Evolutionary conservation across 2,797 vertebrate genomes (phyloP), one percentile per base, ranked within the genome.

Genomic region (Dendrocincla tyrannina): DNA sequence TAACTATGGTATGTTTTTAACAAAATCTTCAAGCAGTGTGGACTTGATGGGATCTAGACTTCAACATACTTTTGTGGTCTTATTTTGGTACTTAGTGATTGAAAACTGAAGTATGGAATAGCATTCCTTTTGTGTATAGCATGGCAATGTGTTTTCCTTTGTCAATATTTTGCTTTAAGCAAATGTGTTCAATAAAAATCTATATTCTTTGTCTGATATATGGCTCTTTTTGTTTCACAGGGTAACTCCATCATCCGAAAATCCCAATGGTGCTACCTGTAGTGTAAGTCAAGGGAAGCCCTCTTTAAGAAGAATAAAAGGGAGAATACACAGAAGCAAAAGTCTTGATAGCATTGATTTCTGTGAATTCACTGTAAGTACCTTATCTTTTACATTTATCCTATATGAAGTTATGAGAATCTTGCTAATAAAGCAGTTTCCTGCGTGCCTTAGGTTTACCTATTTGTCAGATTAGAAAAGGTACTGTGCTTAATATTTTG

Each of bases 271-370:
- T 98, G 98, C 98, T 98, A 98, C 98, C 92, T 99, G 99, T 95
- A 98, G 98, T 91, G 98, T 98, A 95, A 98, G 95, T 97, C 99
- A 99, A 97, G 99, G 99, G 95, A 99, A 99, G 92, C 99, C 99
- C 86, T 99, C 99, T 91, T 98, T 99, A 96, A 98, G 99, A 96
- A 98, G 99, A 98, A 99, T 99, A 97, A 99, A 99, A 97, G 99
- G 99, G 79, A 98, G 99, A 96, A 98, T 99, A 67, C 99, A 99
- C 97, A 98, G 99, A 97, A 99, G 99, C 98, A 99, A 99, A 98
- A 99, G 99, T 94, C 98, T 99, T 16, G 99, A 99, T 95, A 99
- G 99, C 97, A 98, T 99, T 60, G 99, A 99, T 95, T 98, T 99
- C 96, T 98, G 99, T 77, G 99, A 99, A 96, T 99, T 99, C 94